These are phyloP conservation scores for Petrocephalus zakoni DNA, from an alignment of 2,113 vertebrate genomes.

Conservation along the genomic window DNA sequence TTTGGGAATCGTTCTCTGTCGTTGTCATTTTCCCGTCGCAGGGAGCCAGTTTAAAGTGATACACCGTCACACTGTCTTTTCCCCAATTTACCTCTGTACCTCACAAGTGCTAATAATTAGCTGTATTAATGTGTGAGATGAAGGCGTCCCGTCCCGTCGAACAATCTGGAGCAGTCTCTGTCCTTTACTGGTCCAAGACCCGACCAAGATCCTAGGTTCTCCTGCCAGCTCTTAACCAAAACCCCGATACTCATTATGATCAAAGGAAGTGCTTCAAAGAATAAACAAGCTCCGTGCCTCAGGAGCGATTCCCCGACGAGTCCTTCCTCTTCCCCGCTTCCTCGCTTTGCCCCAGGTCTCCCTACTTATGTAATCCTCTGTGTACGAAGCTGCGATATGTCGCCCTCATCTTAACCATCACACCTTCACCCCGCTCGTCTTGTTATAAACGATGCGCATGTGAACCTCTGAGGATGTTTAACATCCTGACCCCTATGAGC, in stretches of 20 bases:
- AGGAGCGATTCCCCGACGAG: not conserved
- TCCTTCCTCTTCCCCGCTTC: not conserved
- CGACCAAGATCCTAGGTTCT: not conserved
- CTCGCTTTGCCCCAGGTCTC: not conserved
- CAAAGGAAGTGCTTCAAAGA: not conserved
- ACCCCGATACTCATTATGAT: not conserved
- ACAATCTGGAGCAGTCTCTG: not conserved
- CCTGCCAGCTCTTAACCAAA: not conserved
- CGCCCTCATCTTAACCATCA: not conserved
- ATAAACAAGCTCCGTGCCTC: not conserved
- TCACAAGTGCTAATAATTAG: not conserved
- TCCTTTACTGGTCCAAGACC: not conserved
- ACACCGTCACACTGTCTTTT: not conserved
- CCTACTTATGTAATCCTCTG: not conserved
- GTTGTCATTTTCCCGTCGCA: not conserved
- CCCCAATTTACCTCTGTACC: not conserved
- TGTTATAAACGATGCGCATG: not conserved
- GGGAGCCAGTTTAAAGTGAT: not conserved
- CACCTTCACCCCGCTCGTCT: not conserved
- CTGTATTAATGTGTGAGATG: not conserved
- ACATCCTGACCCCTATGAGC: not conserved
- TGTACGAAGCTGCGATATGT: not conserved
- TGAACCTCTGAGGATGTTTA: not conserved
- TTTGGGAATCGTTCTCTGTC: not conserved
- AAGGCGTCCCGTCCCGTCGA: not conserved